These are phyloP conservation scores for Busseola fusca DNA, from an alignment of 2,888 invertebrate species.

Conservation along the genomic window DNA sequence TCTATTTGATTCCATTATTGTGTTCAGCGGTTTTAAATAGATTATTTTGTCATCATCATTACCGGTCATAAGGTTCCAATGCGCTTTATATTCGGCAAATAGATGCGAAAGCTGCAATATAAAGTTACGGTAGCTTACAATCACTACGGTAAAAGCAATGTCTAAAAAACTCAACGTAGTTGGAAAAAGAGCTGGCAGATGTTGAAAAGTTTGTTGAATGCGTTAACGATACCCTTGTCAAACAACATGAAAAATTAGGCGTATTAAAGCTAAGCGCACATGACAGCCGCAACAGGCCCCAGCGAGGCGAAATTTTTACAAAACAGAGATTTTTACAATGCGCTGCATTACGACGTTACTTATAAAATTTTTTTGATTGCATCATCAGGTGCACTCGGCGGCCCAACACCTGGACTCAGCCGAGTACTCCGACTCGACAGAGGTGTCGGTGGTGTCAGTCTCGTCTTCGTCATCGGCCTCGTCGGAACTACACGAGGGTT, in stretches of 20 bases:
- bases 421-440: constrained; percentile 79
- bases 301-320: no score
- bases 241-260: no score
- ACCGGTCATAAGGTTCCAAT: background rate
- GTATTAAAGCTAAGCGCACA: background rate
- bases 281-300: background rate
- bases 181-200: background rate
- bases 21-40: background rate
- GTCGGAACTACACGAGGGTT: constrained; percentile 78
- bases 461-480: constrained; percentile 74
- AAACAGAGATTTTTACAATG: background rate
- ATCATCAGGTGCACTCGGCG: constrained; percentile 69
- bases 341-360: background rate
- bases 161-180: background rate
- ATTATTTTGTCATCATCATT: constrained; percentile 16
- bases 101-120: background rate
- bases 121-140: background rate
- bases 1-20: constrained; percentile 1
- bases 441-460: constrained; percentile 75
- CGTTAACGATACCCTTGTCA: background rate
- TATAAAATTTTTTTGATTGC: background rate
- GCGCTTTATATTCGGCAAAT: background rate
- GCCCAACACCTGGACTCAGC: constrained; percentile 75
- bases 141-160: background rate
- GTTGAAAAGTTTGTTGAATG: background rate